Evolutionary conservation across 2,113 vertebrate genomes (phyloP).

Genomic region (Ammodytes marinus): DNA sequence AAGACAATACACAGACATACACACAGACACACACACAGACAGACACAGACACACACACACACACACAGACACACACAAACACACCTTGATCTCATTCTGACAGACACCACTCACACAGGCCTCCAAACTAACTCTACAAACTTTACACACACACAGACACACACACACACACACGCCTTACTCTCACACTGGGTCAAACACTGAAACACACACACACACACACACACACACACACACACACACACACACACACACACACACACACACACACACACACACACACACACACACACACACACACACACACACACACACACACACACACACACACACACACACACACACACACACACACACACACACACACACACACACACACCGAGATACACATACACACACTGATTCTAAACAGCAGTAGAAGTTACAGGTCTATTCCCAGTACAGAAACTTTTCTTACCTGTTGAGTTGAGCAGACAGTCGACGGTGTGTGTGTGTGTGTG

Average conservation of each 20-base stretch:
- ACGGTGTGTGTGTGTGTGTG: not conserved
- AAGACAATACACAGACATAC: too few species aligned
- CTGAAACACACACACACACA: too few species aligned
- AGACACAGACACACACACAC: too few species aligned
- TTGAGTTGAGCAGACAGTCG: conserved; percentile 9
- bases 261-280: not conserved
- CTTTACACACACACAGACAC: too few species aligned
- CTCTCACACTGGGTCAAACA: too few species aligned
- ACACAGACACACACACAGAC: too few species aligned
- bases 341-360: not conserved
- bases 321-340: not conserved
- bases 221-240: not conserved
- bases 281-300: not conserved
- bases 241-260: not conserved
- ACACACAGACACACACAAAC: too few species aligned
- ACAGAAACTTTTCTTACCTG: conserved; percentile 45
- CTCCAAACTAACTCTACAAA: too few species aligned
- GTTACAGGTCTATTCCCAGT: not conserved
- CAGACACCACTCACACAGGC: too few species aligned
- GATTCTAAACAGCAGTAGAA: not conserved
- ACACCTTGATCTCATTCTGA: too few species aligned
- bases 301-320: not conserved
- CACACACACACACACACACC: not conserved
- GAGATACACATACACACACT: not conserved
- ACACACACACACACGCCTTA: too few species aligned